Evolutionary conservation across 2,113 vertebrate species (phyloP).

Genomic region (Chloroceryle aenea): DNA sequence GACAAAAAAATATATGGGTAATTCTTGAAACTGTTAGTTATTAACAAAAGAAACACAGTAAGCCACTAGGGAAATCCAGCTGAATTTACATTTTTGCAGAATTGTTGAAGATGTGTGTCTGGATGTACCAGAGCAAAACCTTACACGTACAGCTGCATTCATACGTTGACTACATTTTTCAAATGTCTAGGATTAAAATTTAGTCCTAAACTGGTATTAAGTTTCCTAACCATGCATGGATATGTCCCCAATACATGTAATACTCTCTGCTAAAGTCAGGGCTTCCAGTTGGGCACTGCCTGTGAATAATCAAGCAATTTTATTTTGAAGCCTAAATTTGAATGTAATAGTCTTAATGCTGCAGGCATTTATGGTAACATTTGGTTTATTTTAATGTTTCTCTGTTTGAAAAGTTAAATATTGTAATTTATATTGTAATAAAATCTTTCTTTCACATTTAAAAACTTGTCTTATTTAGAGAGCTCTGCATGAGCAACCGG

Average conservation of each 20-base stretch:
- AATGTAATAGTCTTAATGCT: background rate
- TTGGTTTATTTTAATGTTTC: background rate
- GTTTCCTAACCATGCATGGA: background rate
- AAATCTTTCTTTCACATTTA: background rate
- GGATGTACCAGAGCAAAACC: background rate
- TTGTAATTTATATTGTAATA: background rate
- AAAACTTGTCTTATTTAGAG: background rate
- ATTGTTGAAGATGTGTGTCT: background rate
- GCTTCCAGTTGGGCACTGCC: background rate
- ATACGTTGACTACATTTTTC: background rate
- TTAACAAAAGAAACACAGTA: constrained; percentile 54
- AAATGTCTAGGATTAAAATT: background rate
- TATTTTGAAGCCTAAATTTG: background rate
- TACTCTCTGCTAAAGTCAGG: background rate
- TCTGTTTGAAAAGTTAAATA: background rate
- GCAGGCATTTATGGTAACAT: background rate
- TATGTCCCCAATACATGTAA: background rate
- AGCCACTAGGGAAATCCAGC: constrained; percentile 15
- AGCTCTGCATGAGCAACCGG: background rate
- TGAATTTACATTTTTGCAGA: constrained; percentile 38
- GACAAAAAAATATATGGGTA: constrained; percentile 57
- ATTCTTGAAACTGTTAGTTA: constrained; percentile 41
- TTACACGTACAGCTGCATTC: background rate
- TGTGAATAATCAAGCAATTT: background rate
- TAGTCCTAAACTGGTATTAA: background rate